phyloP scores from a whole-genome alignment of 2,113 vertebrate genomes.

The Tympanuchus pallidicinctus region DNA sequence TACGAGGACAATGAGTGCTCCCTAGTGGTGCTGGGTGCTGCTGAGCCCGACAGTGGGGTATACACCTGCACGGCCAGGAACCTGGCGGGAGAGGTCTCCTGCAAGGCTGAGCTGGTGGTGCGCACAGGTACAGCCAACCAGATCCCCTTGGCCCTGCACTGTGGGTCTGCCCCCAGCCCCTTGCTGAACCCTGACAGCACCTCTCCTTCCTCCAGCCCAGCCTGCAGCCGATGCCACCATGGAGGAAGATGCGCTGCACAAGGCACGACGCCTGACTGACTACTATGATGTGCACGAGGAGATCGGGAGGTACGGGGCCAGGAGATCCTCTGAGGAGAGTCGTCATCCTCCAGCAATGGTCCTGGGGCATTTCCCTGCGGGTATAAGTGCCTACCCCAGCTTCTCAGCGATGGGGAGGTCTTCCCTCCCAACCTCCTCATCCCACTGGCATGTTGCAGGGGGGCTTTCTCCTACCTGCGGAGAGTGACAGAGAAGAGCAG shows the following conservation, averaged over 20 bases:
- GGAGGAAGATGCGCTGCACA: constrained; percentile 85
- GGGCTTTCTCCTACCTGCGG: constrained; percentile 96
- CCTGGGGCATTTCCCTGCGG: not conserved
- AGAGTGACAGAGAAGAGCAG: constrained; percentile 88
- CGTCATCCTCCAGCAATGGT: not conserved
- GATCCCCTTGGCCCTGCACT: not conserved
- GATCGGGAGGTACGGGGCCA: constrained; percentile 84
- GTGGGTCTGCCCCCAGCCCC: not conserved
- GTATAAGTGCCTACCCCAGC: not conserved
- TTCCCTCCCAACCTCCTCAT: not conserved
- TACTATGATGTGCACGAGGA: constrained; percentile 94
- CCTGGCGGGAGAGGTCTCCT: constrained; percentile 92
- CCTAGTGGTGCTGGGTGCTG: constrained; percentile 89
- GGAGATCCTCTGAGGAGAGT: not conserved
- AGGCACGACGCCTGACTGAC: constrained; percentile 87
- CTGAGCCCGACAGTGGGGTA: constrained; percentile 86
- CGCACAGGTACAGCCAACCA: constrained; percentile 77
- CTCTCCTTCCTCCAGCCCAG: constrained; percentile 76
- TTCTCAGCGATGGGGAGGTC: not conserved
- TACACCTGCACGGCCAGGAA: constrained; percentile 96
- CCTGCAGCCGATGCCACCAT: constrained; percentile 75
- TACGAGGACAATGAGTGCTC: constrained; percentile 97
- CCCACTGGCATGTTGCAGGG: constrained; percentile 73
- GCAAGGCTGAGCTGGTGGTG: constrained; percentile 94
- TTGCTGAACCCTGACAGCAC: not conserved